Evolutionary conservation across 2,888 invertebrate species (phyloP), one percentile per base, ranked within the genome.

Genomic region (Pinctada fucata): DNA sequence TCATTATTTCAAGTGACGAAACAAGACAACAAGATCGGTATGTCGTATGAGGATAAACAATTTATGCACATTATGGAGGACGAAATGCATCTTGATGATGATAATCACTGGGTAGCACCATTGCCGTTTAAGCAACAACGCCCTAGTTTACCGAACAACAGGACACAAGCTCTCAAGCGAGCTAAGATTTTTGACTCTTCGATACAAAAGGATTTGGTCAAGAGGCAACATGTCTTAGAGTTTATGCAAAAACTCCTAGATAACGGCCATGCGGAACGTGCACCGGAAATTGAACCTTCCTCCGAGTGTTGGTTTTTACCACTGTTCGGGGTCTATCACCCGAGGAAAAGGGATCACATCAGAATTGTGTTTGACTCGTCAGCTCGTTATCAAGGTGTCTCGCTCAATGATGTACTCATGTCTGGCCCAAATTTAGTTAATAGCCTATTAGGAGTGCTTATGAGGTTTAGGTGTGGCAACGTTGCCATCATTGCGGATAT

Each of bases 221-320:
- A 80, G 45, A 16, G 68, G 16, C 51, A 80, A 51, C 79, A 77
- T 52, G 52, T 71, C 10, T 6, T 67, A 16, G 64, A 65, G 45
- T 81, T 78, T 64, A 82, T 82, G 80, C 51, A 68, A 73, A 66
- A 50, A 10, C 4, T 82, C 6, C 47, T 81, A 10, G 80, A 72
- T 13, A 70, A 69, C 4, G 50, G 71, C 1, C 78, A 78, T 51
- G 80, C 82, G 5, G 78, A 81, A 70, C 52, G 68, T 31, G 80
- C 78, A 13, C 80, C 80, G n/a, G 65, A 48, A 2, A 31, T 80
- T 3, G 31, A 75, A 52, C 58, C 58, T 5, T 45, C 70, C 31
- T 70, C 78, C 68, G 66, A 80, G 50, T 65, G 70, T 45, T 82
- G 80, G 82, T 82, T 76, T 51, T 65, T 82, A 8, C 80, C 82